Evolutionary conservation across 2,113 vertebrate genomes (phyloP), one percentile per base, ranked within the genome.

Genomic region (Chaetops frenatus): DNA sequence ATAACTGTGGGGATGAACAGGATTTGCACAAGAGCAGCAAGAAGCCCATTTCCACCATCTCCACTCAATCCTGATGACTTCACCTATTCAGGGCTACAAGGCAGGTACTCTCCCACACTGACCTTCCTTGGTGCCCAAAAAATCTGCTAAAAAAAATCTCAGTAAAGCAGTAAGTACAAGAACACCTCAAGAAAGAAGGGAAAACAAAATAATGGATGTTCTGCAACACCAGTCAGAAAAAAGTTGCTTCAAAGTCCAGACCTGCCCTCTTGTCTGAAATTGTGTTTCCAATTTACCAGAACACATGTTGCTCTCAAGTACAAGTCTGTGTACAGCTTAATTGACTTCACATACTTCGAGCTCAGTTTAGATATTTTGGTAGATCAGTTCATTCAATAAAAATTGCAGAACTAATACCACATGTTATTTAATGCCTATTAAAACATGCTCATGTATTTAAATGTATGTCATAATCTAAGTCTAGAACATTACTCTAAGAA

Each of bases 221-320:
- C 67, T 74, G 40, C 66, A 87, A 54, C 24, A 54, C 21, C 22
- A 21, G 20, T 38, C 27, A 54, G 38, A 81, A 45, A 65, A 74
- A 71, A 84, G 47, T 51, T 76, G 7, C 61, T 76, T 81, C 51
- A n/a, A 51, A 51, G 19, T 87, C 84, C 51, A 51, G 60, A 47
- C 78, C 38, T 84, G 38, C 47, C 44, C 62, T 18, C 51, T 84
- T 81, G 48, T 23, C 44, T 76, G 66, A 51, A 38, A 79, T 33
- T 27, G 18, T 29, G 45, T 78, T 93, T 84, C 50, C 81, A 62
- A 87, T 81, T 82, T 40, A 76, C 44, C 53, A 88, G 58, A 93
- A 29, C 56, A 64, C 0, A 0, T n/a, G 35, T 56, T 56, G 47
- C 65, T 82, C 28, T 82, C 42, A 81, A 84, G 57, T 36, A 28